Base-by-base conservation (phyloP, 2,888 invertebrate genomes). In the Drosophila histrio region DNA sequence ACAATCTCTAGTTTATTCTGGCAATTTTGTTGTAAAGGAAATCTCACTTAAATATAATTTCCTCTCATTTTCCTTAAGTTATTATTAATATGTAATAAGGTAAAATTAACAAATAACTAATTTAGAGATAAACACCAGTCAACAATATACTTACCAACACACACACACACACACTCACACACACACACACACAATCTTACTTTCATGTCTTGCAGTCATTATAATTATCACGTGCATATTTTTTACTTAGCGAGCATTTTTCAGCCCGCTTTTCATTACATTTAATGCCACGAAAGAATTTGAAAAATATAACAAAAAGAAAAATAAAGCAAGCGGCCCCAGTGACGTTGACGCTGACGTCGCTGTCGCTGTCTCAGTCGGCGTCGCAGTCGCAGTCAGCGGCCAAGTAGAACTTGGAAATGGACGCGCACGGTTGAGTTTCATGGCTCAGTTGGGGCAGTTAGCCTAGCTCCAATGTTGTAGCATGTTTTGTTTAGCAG, bases 391-490 rank as follows among this genome's bases (percentile, higher is more conserved):
- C 69, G 60, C 78, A 67, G 72, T 75, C 63, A 49, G 68, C 72
- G 62, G 28, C 63, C 66, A 71, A 76, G 71, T 81, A 87, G 81
- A 84, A 87, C 85, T 78, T 67, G 59, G 79, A 64, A 72, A 49
- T 22, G 76, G 83, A 87, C 70, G 83, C 89, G 83, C 87, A 79
- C 81, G 88, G 90, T 77, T 89, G 89, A 82, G 57, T 89, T 89
- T 88, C 90, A 89, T 89, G 89, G 89, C 89, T 90, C 88, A 89
- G 89, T 87, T 89, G 88, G 87, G 72, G 89, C 78, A 84, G 82
- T 69, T 74, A 52, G 64, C 63, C 72, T 64, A 82, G 84, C 87
- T 81, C 81, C 87, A 81, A 86, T 60, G 70, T 64, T 72, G 74
- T 66, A 76, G 73, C 84, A 82, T 76, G 84, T 86, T 73, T 69